These are phyloP conservation scores for Epizoanthus stellaris DNA, from an alignment of 92 coral and sea anemone genomes.

Conservation along the genomic window DNA sequence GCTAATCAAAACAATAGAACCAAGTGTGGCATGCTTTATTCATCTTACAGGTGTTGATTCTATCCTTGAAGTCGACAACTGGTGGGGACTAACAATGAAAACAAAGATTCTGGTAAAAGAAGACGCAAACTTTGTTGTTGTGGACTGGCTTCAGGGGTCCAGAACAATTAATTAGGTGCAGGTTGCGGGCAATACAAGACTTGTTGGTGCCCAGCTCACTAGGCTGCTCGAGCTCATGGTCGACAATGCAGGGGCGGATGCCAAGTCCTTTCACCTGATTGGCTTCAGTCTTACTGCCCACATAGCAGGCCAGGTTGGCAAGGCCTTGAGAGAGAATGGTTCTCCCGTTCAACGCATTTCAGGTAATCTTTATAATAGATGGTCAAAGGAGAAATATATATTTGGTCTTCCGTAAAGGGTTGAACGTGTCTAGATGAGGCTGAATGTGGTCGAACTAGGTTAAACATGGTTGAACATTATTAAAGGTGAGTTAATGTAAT, in stretches of 20 bases:
- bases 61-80: slow-evolving; percentile 1
- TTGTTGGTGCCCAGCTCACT: slow-evolving; percentile 73
- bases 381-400: no score
- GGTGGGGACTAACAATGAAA: slow-evolving; percentile 71
- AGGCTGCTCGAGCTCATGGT: slow-evolving; percentile 53
- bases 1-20: no score
- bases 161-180: slow-evolving; percentile 59
- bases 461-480: no score
- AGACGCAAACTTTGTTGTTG: slow-evolving; percentile 55
- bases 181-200: slow-evolving; percentile 66
- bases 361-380: slow-evolving; percentile 47
- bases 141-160: slow-evolving; percentile 83
- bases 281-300: slow-evolving; percentile 87
- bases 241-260: slow-evolving; percentile 41
- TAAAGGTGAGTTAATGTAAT: no score
- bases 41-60: background rate
- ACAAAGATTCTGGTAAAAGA: slow-evolving; percentile 57
- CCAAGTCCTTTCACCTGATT: slow-evolving; percentile 66
- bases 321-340: slow-evolving; percentile 53
- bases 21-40: no score
- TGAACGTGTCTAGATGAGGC: no score
- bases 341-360: slow-evolving; percentile 72
- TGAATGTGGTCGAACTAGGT: no score
- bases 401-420: no score
- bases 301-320: slow-evolving; percentile 77